Base-by-base conservation (phyloP, 1,140 invertebrate genomes). In the Protaetia brevitarsis region DNA sequence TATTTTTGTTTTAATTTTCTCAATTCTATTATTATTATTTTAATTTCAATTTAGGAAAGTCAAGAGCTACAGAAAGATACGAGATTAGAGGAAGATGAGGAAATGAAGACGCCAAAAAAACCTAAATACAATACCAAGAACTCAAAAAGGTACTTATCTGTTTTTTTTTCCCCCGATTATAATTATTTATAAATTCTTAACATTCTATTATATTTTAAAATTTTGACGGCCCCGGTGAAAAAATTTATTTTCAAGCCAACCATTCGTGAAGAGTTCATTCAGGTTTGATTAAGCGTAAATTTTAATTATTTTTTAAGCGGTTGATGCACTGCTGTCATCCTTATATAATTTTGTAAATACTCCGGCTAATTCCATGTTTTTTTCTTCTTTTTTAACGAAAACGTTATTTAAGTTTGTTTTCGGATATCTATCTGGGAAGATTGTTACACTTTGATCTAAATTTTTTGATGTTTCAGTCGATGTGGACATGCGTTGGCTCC, bases 401-500 rank as follows among this genome's bases (percentile, higher is more conserved):
- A n/a, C n/a, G n/a, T n/a, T n/a, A n/a, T n/a, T n/a, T n/a, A n/a
- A n/a, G n/a, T n/a, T n/a, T n/a, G n/a, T n/a, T n/a, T n/a, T n/a
- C n/a, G n/a, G n/a, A n/a, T n/a, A n/a, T n/a, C n/a, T n/a, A n/a
- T n/a, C n/a, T n/a, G n/a, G n/a, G n/a, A n/a, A n/a, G n/a, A n/a
- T n/a, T n/a, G n/a, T n/a, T n/a, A n/a, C n/a, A 11, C 60, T 36
- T 62, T 62, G 36, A 31, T 57, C 63, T 57, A 2, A 65, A 65
- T 45, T 41, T 45, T 36, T 45, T 69, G 61, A 30, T 41, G 37
- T 72, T 73, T 63, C 69, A 77, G 76, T 71, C 72, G 62, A 74
- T 77, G 74, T 27, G 60, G 80, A 84, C 61, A 80, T 81, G 67
- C 73, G 78, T 28, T 74, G 78, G 64, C 78, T 78, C 13, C 70